A percentile compares a stretch with the other conserved stretches of the same genome.
These are phyloP conservation scores for Zosterops pallidus DNA, from an alignment of 2,113 vertebrate genomes.

Conservation along the genomic window DNA sequence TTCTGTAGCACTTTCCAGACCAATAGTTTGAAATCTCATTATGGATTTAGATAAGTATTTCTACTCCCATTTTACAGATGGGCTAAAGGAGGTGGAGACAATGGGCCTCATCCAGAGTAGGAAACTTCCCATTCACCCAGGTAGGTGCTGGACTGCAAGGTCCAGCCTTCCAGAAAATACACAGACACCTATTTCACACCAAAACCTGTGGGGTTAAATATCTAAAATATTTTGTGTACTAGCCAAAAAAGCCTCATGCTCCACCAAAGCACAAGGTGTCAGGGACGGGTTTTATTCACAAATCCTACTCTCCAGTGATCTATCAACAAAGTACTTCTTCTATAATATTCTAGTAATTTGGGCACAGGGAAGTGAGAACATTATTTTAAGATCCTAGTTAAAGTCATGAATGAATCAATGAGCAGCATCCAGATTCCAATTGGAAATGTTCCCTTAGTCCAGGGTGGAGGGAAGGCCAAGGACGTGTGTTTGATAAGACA, in stretches of 20 bases:
- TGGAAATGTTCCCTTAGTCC: not conserved
- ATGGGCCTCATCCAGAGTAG: not conserved
- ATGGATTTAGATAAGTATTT: conserved; percentile 27
- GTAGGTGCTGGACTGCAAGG: not conserved
- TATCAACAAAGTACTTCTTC: not conserved
- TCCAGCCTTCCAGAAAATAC: not conserved
- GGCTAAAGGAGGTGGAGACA: conserved; percentile 12
- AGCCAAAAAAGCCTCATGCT: not conserved
- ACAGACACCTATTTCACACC: not conserved
- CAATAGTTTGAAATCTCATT: conserved; percentile 38
- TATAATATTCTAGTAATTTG: not conserved
- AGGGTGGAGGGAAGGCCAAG: not conserved
- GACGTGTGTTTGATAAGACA: not conserved
- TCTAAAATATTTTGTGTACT: not conserved
- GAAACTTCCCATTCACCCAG: not conserved
- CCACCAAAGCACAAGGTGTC: not conserved
- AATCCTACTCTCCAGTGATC: not conserved
- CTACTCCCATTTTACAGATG: conserved; percentile 38
- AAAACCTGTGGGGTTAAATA: not conserved
- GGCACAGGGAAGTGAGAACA: not conserved
- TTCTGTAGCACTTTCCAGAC: conserved; percentile 43
- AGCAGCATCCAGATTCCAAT: not conserved
- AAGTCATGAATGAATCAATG: not conserved
- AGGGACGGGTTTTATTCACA: not conserved
- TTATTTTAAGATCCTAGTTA: not conserved